These are phyloP conservation scores for Megathymus violae DNA, from an alignment of 1,140 invertebrate species.

Conservation along the genomic window DNA sequence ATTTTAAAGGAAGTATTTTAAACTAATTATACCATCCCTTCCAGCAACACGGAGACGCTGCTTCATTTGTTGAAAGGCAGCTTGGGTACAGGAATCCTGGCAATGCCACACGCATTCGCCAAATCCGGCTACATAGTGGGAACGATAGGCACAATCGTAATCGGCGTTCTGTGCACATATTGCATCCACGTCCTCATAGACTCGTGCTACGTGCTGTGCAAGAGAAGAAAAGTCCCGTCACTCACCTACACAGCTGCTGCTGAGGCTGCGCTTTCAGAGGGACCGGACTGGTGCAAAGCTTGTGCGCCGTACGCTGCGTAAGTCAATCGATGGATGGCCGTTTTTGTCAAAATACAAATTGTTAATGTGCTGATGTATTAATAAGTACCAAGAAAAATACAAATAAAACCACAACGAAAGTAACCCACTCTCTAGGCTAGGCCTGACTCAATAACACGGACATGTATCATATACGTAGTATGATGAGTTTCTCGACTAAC, in stretches of 20 bases:
- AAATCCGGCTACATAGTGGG: constrained; percentile 88
- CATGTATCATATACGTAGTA: background rate
- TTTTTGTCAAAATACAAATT: too few relatives aligned
- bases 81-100: constrained; percentile 90
- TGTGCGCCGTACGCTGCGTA: constrained; percentile 85
- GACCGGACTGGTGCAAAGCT: constrained; percentile 85
- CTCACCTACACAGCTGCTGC: constrained; percentile 89
- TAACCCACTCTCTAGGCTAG: constrained; percentile 3
- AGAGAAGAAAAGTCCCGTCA: constrained; percentile 84
- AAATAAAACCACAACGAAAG: constrained; percentile 2
- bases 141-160: constrained; percentile 84
- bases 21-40: too few relatives aligned
- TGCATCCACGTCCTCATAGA: constrained; percentile 88
- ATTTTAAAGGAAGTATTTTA: too few relatives aligned
- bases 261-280: constrained; percentile 88
- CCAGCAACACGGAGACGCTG: constrained; percentile 86
- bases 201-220: constrained; percentile 78
- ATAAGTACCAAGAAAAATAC: background rate
- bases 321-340: too few relatives aligned
- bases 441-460: background rate
- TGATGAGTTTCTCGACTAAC: constrained; percentile 2
- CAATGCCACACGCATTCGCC: constrained; percentile 89
- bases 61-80: constrained; percentile 88
- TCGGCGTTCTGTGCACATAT: constrained; percentile 88
- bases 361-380: too few relatives aligned